Evolutionary conservation across 2,113 vertebrate species (phyloP), one percentile per base, ranked within the genome.

Genomic region (Anolis sagrei): DNA sequence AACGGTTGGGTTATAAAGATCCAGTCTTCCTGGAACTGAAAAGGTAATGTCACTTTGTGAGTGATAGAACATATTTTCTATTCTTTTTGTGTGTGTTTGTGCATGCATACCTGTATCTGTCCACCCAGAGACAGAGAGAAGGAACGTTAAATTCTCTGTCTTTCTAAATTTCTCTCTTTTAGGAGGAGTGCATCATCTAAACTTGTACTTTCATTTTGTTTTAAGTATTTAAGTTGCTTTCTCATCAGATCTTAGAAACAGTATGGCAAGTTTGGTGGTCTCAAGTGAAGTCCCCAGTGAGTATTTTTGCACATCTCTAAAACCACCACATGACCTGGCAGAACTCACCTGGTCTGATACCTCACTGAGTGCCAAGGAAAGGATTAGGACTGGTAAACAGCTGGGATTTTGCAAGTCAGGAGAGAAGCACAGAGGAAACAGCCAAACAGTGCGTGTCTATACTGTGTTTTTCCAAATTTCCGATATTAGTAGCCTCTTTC

Each of bases 371-470:
- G 76, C 82, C 87, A 74, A 88, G 77, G 23, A 75, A 76, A 69
- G 82, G 82, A 79, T 88, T 68, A 84, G 49, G 23, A 54, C 48
- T 36, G 70, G 82, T 84, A 84, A 81, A 88, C 72, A 88, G 70
- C 81, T 74, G 68, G 36, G 39, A 73, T 48, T 87, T 87, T 72
- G 86, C 68, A 83, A 51, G 58, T 73, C 32, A 66, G 19, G 8
- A 23, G 23, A 66, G 51, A 68, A 74, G 61, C 34, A 58, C 70
- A 44, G 70, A 73, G 76, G 82, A 83, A 78, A 73, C 39, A 81
- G 51, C 48, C 36, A 34, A 78, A 79, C 81, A 87, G 86, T 79
- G 81, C 34, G 27, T 27, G 39, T n/a, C 72, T 79, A 81, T 83
- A 25, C 70, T 89, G 7, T 14, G 23, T 76, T 16, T 72, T 75